These are phyloP conservation scores for Molanna angustata DNA, from an alignment of 2,888 invertebrate species.

Conservation along the genomic window DNA sequence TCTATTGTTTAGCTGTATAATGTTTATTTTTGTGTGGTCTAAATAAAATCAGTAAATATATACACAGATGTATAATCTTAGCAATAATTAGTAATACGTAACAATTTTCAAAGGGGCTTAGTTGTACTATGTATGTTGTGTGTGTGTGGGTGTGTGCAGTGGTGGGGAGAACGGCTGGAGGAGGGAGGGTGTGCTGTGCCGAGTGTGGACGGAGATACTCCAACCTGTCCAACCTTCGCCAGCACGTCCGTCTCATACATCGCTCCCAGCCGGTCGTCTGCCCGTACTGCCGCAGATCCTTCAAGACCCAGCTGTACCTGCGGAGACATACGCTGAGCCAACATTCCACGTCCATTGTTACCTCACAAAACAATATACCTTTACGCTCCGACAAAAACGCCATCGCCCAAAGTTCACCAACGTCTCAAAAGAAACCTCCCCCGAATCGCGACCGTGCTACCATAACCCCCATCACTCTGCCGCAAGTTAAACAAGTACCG, in stretches of 20 bases:
- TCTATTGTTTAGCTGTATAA: too few relatives aligned
- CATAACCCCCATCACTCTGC: constrained; percentile 1
- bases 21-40: constrained; percentile 10
- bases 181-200: constrained; percentile 56
- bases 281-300: constrained; percentile 67
- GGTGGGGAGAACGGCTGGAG: constrained; percentile 36
- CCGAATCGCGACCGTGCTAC: constrained; percentile 10
- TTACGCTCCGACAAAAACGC: not conserved
- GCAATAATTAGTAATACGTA: too few relatives aligned
- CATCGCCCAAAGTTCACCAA: not conserved
- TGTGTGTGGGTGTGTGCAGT: constrained; percentile 24
- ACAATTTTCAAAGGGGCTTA: too few relatives aligned
- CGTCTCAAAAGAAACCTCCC: not conserved
- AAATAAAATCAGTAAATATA: too few relatives aligned
- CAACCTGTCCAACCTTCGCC: constrained; percentile 70
- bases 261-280: constrained; percentile 68
- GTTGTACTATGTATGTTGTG: constrained; percentile 31
- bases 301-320: constrained; percentile 74
- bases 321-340: constrained; percentile 73
- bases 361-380: constrained; percentile 1
- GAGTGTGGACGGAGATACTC: constrained; percentile 69
- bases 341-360: too few relatives aligned
- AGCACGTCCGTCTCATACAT: constrained; percentile 74
- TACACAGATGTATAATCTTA: too few relatives aligned
- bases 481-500: not conserved